Base-by-base conservation (phyloP, 2,113 vertebrate species). In the Dasyornis broadbenti region DNA sequence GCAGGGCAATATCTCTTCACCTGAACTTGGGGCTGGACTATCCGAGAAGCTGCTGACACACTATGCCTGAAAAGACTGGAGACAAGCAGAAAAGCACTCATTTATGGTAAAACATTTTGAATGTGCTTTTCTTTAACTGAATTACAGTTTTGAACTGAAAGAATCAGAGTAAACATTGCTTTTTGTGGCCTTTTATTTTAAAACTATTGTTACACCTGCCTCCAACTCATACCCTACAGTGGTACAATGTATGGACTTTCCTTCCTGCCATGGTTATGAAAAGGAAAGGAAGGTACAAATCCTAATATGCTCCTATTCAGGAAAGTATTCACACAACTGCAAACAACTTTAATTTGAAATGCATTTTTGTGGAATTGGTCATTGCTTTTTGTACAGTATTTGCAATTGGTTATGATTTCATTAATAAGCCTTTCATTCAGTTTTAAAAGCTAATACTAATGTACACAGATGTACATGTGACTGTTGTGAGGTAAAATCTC, bases 11-110 rank as follows among this genome's bases (percentile, higher is more conserved):
- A 52, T 4, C 22, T 33, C 2, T 1, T 39, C 2, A 1, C 35
- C 15, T 45, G 31, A 84, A 52, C 30, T 59, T 0, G 0, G 31
- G 0, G 1, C n/a, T 0, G 0, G 39, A 60, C 26, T 1, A 1
- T 10, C 18, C 1, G 1, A 77, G 39, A 50, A 30, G 12, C 5
- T 61, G 66, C 31, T 82, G 54, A 66, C 30, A 66, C 30, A 5
- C 12, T 28, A 6, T 0, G 1, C 26, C 50, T 78, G 13, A 0
- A 44, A 75, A 90, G 65, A 45, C 40, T 26, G 61, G 16, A 77
- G n/a, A 40, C 0, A 0, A 91, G 44, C 6, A 72, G 5, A 85
- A 82, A 52, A 71, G 20, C 70, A 37, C 61, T 80, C 10, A 21
- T 12, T 33, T 13, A 2, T 1, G 12, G 3, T 26, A 60, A 71